Conservation (phyloP, 1,140 invertebrate species). For the Cotesia glomerata region DNA sequence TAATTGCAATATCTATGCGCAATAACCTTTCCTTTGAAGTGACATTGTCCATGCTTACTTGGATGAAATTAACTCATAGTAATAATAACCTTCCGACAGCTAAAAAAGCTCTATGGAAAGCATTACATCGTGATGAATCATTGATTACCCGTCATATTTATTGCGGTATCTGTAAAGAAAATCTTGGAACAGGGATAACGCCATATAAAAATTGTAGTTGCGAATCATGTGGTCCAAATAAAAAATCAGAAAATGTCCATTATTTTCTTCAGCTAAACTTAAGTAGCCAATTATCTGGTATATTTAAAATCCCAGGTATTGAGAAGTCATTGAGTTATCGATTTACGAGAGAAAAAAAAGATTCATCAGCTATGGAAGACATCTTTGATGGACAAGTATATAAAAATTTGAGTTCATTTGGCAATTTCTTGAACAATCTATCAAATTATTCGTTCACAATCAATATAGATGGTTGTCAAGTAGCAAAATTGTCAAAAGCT, state of each 20-base stretch:
- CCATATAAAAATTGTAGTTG: conserved; percentile 23
- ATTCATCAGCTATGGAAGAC: conserved; percentile 21
- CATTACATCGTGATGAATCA: conserved; percentile 2
- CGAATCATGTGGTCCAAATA: conserved; percentile 20
- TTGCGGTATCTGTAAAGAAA: conserved; percentile 19
- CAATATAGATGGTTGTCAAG: conserved; percentile 18
- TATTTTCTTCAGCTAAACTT: conserved; percentile 22
- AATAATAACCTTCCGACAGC: conserved; percentile 2
- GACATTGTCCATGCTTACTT: neutral
- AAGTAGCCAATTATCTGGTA: conserved; percentile 20
- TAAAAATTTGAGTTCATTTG: neutral
- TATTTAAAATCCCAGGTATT: neutral
- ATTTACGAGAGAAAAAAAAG: conserved; percentile 8
- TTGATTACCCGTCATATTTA: conserved; percentile 3
- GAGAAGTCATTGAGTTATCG: conserved; percentile 12
- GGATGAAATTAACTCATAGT: neutral
- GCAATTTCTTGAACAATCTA: conserved; percentile 12
- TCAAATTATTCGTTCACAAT: conserved; percentile 29
- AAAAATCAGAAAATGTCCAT: conserved; percentile 1
- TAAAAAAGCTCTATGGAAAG: conserved; percentile 8
- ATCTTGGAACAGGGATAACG: neutral
- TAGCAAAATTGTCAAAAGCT: conserved; percentile 19
- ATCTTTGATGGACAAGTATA: conserved; percentile 29
- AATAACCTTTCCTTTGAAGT: neutral
- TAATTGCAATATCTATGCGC: neutral